phyloP scores from a whole-genome alignment of 2,888 invertebrate genomes.

The Limnephilus marmoratus region DNA sequence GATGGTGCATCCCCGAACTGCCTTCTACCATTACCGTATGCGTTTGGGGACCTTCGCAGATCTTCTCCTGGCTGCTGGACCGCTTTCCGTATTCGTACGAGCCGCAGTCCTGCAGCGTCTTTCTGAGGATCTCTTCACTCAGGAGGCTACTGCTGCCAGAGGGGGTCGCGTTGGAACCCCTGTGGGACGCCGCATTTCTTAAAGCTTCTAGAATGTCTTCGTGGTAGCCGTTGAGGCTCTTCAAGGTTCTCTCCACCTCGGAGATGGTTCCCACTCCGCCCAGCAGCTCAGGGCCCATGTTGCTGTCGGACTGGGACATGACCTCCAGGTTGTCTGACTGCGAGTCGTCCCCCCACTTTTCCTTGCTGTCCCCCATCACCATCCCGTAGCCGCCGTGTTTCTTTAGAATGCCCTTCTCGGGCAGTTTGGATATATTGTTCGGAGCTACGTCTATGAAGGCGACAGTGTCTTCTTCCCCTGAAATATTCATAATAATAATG shows the following conservation, averaged over 20 bases:
- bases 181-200: conserved; percentile 87
- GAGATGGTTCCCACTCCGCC: conserved; percentile 80
- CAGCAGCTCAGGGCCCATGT: conserved; percentile 78
- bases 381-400: conserved; percentile 88
- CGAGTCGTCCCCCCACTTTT: conserved; percentile 85
- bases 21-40: conserved; percentile 76
- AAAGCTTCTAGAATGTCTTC: conserved; percentile 94
- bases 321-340: conserved; percentile 84
- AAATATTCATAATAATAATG: conserved; percentile 27
- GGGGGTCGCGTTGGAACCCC: conserved; percentile 79
- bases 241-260: conserved; percentile 90
- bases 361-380: conserved; percentile 82
- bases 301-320: conserved; percentile 83
- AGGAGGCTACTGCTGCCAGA: conserved; percentile 81
- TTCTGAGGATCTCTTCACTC: conserved; percentile 83
- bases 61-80: conserved; percentile 84
- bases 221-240: conserved; percentile 92
- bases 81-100: conserved; percentile 82
- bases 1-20: conserved; percentile 70
- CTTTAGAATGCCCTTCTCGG: conserved; percentile 95
- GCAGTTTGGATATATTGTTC: conserved; percentile 85
- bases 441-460: conserved; percentile 89
- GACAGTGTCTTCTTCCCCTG: conserved; percentile 87
- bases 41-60: conserved; percentile 83
- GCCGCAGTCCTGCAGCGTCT: conserved; percentile 82